Conservation (phyloP, 2,113 vertebrate species). For the Cranoglanis bouderius region DNA sequence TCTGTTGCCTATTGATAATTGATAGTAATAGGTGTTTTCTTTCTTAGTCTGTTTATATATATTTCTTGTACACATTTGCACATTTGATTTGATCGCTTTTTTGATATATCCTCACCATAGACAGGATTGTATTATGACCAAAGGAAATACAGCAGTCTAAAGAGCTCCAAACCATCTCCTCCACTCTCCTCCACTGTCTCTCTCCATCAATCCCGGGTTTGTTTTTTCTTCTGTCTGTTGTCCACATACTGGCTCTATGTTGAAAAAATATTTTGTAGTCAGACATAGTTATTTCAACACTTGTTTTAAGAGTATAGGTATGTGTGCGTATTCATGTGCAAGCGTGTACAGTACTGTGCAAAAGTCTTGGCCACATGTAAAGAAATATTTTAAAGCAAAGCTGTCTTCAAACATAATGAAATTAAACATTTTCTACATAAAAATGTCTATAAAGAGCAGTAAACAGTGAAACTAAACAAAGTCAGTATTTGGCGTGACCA, state of each 20-base stretch:
- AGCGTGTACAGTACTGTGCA: neutral
- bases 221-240: slow-evolving; percentile 59
- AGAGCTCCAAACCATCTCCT: slow-evolving; percentile 76
- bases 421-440: neutral
- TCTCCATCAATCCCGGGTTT: slow-evolving; percentile 70
- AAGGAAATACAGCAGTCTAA: slow-evolving; percentile 91
- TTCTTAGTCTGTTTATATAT: neutral
- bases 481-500: neutral
- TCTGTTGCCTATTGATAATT: neutral
- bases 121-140: slow-evolving; percentile 91
- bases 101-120: slow-evolving; percentile 68
- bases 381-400: neutral
- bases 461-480: neutral
- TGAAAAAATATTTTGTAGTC: neutral
- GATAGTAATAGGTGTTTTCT: neutral
- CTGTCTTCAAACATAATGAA: neutral
- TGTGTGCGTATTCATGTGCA: neutral
- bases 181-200: slow-evolving; percentile 61
- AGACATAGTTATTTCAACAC: neutral
- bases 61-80: neutral
- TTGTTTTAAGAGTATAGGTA: neutral
- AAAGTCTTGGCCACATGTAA: neutral
- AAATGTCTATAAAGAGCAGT: neutral
- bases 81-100: neutral
- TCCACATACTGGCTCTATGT: slow-evolving; percentile 13